Conservation (phyloP, 2,888 invertebrate species). For the Anthrax anthrax region DNA sequence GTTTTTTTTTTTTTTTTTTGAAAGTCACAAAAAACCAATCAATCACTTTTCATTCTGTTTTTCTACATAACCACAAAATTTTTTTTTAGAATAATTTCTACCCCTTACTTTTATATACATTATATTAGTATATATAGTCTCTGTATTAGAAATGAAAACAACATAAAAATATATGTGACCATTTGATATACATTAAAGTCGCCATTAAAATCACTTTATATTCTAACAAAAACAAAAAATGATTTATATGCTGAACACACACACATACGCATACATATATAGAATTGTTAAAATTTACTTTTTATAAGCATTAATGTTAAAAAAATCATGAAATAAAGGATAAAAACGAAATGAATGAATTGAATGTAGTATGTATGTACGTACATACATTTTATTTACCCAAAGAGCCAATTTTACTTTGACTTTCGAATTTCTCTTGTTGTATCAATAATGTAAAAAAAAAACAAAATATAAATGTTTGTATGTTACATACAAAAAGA, state of each 20-base stretch:
- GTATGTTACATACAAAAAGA: no score
- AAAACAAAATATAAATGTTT: no score
- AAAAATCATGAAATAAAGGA: no score
- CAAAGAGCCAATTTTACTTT: not conserved
- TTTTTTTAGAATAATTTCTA: not conserved
- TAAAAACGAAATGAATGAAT: no score
- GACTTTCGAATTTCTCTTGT: not conserved
- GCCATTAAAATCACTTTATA: constrained; percentile 13
- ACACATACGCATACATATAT: no score
- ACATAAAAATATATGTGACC: constrained; percentile 10
- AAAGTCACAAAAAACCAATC: not conserved
- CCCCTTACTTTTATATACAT: not conserved
- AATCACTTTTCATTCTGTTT: not conserved
- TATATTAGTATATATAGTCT: no score
- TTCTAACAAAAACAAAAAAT: not conserved
- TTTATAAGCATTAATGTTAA: no score
- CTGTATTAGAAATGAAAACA: not conserved
- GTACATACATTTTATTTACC: constrained; percentile 2
- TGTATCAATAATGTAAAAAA: no score
- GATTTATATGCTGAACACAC: constrained; percentile 2
- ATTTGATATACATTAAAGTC: constrained; percentile 11
- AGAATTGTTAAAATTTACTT: no score
- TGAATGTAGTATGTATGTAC: no score
- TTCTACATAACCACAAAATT: not conserved
- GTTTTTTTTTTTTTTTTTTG: not conserved